Conservation (phyloP, 2,797 vertebrate genomes). For the Anguilla pacifica region DNA sequence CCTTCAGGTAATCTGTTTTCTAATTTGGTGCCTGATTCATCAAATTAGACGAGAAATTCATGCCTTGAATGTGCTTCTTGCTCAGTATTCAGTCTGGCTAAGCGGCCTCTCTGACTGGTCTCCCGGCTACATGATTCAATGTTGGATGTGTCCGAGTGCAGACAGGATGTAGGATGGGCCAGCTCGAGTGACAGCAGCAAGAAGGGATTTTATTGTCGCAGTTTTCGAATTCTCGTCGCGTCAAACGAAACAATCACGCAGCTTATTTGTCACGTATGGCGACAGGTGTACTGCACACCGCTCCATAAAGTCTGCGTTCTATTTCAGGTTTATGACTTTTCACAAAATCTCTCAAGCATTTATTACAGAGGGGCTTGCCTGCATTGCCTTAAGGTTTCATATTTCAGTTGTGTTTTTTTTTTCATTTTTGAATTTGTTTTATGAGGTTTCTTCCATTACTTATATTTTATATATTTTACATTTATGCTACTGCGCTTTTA, state of each 20-base stretch:
- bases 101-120: background rate
- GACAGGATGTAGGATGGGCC: background rate
- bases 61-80: background rate
- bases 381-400: background rate
- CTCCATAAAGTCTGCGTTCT: background rate
- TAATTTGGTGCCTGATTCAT: background rate
- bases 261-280: background rate
- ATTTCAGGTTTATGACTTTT: slow-evolving; percentile 3
- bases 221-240: background rate
- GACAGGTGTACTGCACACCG: background rate
- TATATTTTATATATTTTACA: background rate
- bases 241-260: background rate
- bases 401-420: background rate
- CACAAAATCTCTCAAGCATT: background rate
- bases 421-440: background rate
- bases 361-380: background rate
- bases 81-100: background rate
- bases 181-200: background rate
- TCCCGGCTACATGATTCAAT: background rate
- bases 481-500: background rate
- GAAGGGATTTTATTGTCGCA: background rate
- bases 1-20: background rate
- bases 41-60: background rate
- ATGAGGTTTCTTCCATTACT: background rate
- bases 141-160: background rate